Conservation (phyloP, 2,888 invertebrate genomes). For the Cryptocheilus praepositus region DNA sequence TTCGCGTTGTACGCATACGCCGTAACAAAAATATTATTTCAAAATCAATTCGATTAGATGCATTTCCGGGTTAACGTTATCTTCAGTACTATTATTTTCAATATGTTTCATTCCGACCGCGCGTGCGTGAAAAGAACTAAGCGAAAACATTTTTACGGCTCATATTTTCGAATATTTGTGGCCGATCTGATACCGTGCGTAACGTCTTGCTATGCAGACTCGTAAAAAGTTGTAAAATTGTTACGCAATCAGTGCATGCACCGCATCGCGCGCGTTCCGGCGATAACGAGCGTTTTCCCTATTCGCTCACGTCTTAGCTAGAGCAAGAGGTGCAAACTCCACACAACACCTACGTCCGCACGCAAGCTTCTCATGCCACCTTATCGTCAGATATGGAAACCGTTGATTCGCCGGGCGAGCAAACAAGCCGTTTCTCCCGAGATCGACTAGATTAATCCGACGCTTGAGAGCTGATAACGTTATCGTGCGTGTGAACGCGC, state of each 20-base stretch:
- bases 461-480: conserved; percentile 17
- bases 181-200: no score
- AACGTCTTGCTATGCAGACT: no score
- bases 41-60: no score
- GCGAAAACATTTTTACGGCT: not conserved
- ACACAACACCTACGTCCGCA: not conserved
- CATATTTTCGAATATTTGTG: no score
- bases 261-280: no score
- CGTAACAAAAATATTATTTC: no score
- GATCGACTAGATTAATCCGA: not conserved
- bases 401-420: conserved; percentile 9
- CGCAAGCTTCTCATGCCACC: conserved; percentile 7
- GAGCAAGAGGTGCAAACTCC: no score
- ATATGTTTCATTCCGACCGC: not conserved
- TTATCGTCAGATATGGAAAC: conserved; percentile 16
- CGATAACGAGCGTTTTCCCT: no score
- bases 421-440: conserved; percentile 11
- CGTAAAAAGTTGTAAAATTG: no score
- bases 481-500: conserved; percentile 5
- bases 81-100: not conserved
- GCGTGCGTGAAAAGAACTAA: not conserved
- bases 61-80: not conserved
- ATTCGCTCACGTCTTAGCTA: no score
- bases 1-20: no score
- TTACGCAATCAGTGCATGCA: no score